A percentile compares a stretch with the other conserved stretches of the same genome.
phyloP scores from a whole-genome alignment of 2,888 invertebrate genomes.

The Melinaea menophilus region DNA sequence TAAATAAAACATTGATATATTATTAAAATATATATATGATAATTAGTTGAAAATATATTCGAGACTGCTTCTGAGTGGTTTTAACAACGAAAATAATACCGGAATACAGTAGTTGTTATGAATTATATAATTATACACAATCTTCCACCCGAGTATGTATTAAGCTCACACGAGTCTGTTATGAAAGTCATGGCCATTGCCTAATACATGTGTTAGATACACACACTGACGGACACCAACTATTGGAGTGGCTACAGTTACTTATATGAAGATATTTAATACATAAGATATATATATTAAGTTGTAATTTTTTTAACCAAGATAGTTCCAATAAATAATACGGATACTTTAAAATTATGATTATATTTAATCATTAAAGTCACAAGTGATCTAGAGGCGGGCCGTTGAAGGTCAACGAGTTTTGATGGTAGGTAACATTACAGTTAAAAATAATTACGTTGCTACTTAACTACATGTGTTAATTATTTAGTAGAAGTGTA shows the following conservation, averaged over 20 bases:
- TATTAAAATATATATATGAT: no score
- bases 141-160: constrained; percentile 10
- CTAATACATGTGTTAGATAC: constrained; percentile 26
- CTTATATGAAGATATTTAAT: no score
- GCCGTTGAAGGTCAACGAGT: constrained; percentile 40
- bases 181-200: constrained; percentile 42
- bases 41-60: no score
- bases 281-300: no score
- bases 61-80: no score
- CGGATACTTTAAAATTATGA: not conserved
- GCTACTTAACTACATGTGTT: constrained; percentile 4
- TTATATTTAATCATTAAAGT: not conserved
- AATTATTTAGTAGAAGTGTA: not conserved
- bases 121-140: constrained; percentile 7
- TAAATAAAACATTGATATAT: no score
- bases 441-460: constrained; percentile 10
- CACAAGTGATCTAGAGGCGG: constrained; percentile 16
- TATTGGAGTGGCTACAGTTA: no score
- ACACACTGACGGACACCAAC: no score
- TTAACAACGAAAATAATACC: no score
- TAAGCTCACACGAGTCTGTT: constrained; percentile 30
- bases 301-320: no score
- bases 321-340: not conserved
- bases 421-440: constrained; percentile 27
- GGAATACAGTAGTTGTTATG: no score